These are phyloP conservation scores for Triplophysa dalaica DNA, from an alignment of 2,113 vertebrate species.

Conservation along the genomic window DNA sequence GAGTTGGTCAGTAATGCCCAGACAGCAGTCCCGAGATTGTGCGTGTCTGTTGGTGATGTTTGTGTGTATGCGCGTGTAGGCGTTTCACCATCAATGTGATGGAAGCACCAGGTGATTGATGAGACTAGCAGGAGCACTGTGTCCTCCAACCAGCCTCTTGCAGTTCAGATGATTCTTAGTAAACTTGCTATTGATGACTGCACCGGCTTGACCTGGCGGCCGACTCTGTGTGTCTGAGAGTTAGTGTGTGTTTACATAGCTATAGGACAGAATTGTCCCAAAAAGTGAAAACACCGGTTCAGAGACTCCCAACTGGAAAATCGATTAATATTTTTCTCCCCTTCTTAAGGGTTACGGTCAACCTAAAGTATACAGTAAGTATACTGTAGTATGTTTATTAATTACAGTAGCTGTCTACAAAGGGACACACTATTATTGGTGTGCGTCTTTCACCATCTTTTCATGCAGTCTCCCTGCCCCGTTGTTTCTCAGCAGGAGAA, in stretches of 20 bases:
- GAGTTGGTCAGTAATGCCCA: conserved; percentile 31
- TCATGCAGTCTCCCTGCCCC: conserved; percentile 59
- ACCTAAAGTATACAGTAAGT: too few species aligned
- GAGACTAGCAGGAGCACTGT: conserved; percentile 62
- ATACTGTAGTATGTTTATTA: too few species aligned
- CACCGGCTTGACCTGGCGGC: conserved; percentile 35
- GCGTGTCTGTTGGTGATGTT: conserved; percentile 21
- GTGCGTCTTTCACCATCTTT: conserved; percentile 46
- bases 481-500: background rate
- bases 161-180: conserved; percentile 26
- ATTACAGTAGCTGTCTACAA: too few species aligned
- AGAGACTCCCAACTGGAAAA: too few species aligned
- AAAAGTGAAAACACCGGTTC: too few species aligned
- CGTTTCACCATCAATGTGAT: conserved; percentile 26
- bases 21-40: conserved; percentile 12
- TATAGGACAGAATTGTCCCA: background rate
- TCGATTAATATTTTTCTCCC: too few species aligned
- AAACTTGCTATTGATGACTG: conserved; percentile 48
- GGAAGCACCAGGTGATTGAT: conserved; percentile 60
- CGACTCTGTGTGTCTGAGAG: conserved; percentile 36
- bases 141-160: conserved; percentile 29
- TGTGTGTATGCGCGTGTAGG: background rate
- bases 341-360: too few species aligned
- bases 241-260: conserved; percentile 7
- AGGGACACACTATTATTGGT: background rate